phyloP scores from a whole-genome alignment of 2,888 invertebrate genomes.

The Apamea sordens region DNA sequence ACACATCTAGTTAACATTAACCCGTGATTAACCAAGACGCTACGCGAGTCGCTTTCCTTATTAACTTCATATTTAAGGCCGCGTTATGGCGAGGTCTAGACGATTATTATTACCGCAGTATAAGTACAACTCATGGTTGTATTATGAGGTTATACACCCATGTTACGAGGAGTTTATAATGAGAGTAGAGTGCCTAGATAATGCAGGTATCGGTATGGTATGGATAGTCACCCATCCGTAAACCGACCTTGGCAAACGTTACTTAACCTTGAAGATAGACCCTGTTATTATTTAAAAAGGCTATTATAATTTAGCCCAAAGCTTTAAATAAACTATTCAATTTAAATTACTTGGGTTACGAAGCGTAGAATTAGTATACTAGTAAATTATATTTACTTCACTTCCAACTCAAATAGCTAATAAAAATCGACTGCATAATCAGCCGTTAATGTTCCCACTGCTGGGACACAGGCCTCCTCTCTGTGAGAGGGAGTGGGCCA shows the following conservation, averaged over 20 bases:
- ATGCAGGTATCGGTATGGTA: too few species aligned
- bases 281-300: too few species aligned
- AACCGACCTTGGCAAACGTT: too few species aligned
- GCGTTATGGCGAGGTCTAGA: constrained; percentile 2
- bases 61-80: constrained; percentile 39
- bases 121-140: neutral
- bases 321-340: too few species aligned
- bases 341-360: too few species aligned
- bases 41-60: constrained; percentile 21
- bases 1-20: constrained; percentile 19
- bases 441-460: too few species aligned
- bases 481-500: too few species aligned
- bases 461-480: too few species aligned
- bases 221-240: too few species aligned
- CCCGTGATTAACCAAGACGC: neutral
- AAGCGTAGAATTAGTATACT: too few species aligned
- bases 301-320: too few species aligned
- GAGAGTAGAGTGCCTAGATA: neutral
- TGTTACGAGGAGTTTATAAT: neutral
- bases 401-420: neutral
- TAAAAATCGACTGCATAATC: neutral
- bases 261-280: too few species aligned
- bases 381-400: neutral
- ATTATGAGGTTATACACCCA: neutral
- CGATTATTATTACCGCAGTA: neutral